Base-by-base conservation (phyloP, 2,888 invertebrate genomes). In the Volucella bombylans region DNA sequence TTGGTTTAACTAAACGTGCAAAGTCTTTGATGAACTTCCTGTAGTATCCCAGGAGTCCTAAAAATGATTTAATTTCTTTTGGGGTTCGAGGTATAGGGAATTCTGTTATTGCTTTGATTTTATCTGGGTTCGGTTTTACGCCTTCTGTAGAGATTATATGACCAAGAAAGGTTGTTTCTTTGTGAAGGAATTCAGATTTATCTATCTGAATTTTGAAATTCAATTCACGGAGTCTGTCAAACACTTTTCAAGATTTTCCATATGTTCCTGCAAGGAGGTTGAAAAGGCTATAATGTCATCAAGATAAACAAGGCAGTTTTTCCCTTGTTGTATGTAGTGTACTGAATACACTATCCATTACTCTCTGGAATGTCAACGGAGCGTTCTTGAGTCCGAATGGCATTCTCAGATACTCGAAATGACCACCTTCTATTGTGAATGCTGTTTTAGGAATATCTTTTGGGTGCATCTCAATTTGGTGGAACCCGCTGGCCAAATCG, bases 81-180 rank as follows among this genome's bases (percentile, higher is more conserved):
- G 47, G 69, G 12, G 87, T 88, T 59, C 72, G 87, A 8, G 88
- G 88, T 8, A 88, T 54, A 4, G 88, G 87, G 38, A 83, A 88
- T 12, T 89, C 86, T 74, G 81, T 18, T 2, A 88, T 88, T 0
- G 88, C 87, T 45, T 85, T 54, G 6, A 89, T 88, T 86, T 90
- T 90, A 0, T 87, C 86, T 0, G 89, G 89, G 64, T 90, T 89
- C 8, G 90, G 90, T 69, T 86, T 89, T 11, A 90, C 87, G 9
- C 89, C 89, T 1, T 90, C 87, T 1, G 88, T 80, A 4, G 90
- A 88, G 9, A 91, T 86, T 6, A 90, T 73, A 65, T 90, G 90
- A 6, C 90, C 90, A 14, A 91, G 65, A 74, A 87, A 90, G 14
- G 83, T 82, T 0, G 89, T 86, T 86, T 88, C 86, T 64, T 87